Evolutionary conservation across 2,113 vertebrate genomes (phyloP), one percentile per base, ranked within the genome.

Genomic region (Prunella fulvescens): DNA sequence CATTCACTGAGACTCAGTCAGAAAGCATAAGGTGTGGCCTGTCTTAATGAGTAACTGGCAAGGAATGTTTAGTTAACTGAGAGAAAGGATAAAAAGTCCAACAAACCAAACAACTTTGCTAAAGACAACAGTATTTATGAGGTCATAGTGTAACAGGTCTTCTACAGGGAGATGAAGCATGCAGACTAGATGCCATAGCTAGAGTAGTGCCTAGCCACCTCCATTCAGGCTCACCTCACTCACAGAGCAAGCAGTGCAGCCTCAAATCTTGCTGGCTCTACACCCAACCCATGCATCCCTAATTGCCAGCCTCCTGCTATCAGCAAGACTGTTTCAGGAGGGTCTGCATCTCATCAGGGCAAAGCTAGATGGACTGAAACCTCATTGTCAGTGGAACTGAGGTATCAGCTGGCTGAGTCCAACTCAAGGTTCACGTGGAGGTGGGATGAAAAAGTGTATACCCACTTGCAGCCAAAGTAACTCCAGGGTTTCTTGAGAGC

Each of bases 261-360:
- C 83, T 10, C 1, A 83, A 64, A 80, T 22, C 70, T 54, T 11
- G 1, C 10, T 1, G 0, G 26, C 29, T 76, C 51, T 7, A 1
- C 1, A 4, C 19, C 18, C 2, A 1, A 48, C 24, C 7, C 4
- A 4, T 1, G 1, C 1, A 4, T 44, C 40, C 33, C 45, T 50
- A 2, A 3, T 45, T 70, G 42, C 42, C 37, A 78, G n/a, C 12
- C 69, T 56, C 20, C 35, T 50, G 37, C 44, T 77, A 57, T 29
- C 5, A 0, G 17, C 7, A 3, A 14, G 10, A 69, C 10, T 10
- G 1, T 15, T 26, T 19, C 12, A 2, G 22, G n/a, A 90, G 12
- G 9, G 40, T 39, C 77, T 9, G 5, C 0, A 0, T 39, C 31
- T 33, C 20, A 48, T 44, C 25, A 86, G 33, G 8, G 19, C 31